Base-by-base conservation (phyloP, 2,797 vertebrate genomes). In the Poecilia velifera region DNA sequence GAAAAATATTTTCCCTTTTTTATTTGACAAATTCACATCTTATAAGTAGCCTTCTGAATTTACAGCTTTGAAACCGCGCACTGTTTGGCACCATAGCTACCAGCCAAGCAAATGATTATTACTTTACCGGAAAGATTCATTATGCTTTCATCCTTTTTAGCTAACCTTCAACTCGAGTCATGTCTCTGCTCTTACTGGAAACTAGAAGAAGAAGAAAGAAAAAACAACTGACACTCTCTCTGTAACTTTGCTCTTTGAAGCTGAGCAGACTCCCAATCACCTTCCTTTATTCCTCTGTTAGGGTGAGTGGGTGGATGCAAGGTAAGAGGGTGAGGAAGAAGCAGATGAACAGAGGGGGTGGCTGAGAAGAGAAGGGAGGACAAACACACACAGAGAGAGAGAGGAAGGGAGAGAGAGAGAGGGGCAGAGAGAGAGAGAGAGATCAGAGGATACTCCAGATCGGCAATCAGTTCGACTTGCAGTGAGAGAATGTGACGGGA, bases 291-390 rank as follows among this genome's bases (percentile, higher is more conserved):
- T 82, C 85, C 74, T 68, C 82, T 84, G 82, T 90, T 84, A 83
- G 90, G 80, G 84, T 92, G 93, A 92, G 91, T 91, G 90, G 92
- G 93, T 0, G 89, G 89, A 84, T 88, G 89, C 74, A 90, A 84
- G 79, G 89, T 49, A 87, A 53, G 80, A 80, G 86, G 81, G 86
- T 85, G 91, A 89, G 89, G 89, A 84, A 78, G 88, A 82, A 84
- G 81, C 82, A 84, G 87, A 86, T 72, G 74, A 81, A 86, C 85
- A 78, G 18, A 76, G 78, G 78, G 84, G 68, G 87, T n/a, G 80
- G 68, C 64, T 49, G 76, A 41, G 76, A 46, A 45, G 76, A 41
- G 76, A 46, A 45, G 13, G 43, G 43, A 72, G 43, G 43, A 72
- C 43, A 31, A 46, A 72, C 25, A 46, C 22, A 45, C 22, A 71